Conservation (phyloP, 2,113 vertebrate genomes). For the Dolichallabes microphthalmus region DNA sequence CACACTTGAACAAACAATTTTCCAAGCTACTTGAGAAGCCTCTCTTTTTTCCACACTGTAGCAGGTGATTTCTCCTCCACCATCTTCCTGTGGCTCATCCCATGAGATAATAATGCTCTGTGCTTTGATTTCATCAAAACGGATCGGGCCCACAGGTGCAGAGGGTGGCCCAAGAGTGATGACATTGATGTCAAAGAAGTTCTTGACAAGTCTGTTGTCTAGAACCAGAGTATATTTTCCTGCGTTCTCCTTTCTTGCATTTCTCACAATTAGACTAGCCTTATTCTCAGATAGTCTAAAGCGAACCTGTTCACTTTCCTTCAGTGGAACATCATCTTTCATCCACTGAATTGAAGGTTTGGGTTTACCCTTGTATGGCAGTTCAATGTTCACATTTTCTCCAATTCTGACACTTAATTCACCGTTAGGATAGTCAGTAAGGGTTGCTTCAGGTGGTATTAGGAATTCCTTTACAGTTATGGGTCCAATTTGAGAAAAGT, state of each 20-base stretch:
- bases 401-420: constrained; percentile 88
- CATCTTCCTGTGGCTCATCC: constrained; percentile 88
- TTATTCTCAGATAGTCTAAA: constrained; percentile 95
- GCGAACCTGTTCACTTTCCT: constrained; percentile 90
- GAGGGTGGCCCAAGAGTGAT: constrained; percentile 89
- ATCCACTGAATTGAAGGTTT: constrained; percentile 89
- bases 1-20: constrained; percentile 95
- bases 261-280: constrained; percentile 86
- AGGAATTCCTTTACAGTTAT: constrained; percentile 89
- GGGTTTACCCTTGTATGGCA: constrained; percentile 96
- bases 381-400: constrained; percentile 89
- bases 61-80: constrained; percentile 93
- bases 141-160: constrained; percentile 86
- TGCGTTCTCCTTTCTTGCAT: constrained; percentile 88
- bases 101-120: constrained; percentile 92
- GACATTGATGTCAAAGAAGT: constrained; percentile 84
- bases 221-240: constrained; percentile 94
- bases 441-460: constrained; percentile 87
- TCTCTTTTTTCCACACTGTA: constrained; percentile 97
- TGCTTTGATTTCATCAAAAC: constrained; percentile 93
- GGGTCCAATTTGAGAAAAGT: constrained; percentile 83
- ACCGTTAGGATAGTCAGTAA: constrained; percentile 87
- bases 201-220: constrained; percentile 86
- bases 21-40: constrained; percentile 94
- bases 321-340: constrained; percentile 88